These are phyloP conservation scores for Xiphias gladius DNA, from an alignment of 2,113 vertebrate species.

Conservation along the genomic window DNA sequence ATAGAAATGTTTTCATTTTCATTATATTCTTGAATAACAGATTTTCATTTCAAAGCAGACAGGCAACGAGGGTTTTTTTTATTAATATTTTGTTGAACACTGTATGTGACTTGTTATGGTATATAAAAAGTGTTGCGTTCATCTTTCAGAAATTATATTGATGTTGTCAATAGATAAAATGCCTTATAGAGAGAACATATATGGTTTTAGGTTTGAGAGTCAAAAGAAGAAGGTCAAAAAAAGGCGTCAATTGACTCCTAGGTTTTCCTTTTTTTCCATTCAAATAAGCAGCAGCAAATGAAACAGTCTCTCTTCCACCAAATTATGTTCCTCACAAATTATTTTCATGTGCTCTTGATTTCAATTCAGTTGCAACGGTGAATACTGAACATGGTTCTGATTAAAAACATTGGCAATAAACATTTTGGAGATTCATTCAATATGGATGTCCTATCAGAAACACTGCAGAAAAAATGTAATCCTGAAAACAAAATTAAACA, in stretches of 20 bases:
- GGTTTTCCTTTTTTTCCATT: not conserved
- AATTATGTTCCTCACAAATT: not conserved
- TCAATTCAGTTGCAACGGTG: not conserved
- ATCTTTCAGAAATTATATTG: not conserved
- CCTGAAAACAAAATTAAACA: not conserved
- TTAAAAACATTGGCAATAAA: conserved; percentile 4
- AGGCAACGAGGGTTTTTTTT: not conserved
- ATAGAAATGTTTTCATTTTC: not conserved
- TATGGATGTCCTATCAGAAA: conserved; percentile 7
- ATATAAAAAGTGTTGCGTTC: not conserved
- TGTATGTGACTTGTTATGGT: not conserved
- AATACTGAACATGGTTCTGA: not conserved
- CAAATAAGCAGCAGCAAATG: not conserved
- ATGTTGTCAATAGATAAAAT: not conserved
- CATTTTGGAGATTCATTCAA: not conserved
- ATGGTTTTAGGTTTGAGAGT: no score
- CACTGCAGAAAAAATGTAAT: not conserved
- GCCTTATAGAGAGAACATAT: not conserved
- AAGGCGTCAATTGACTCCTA: not conserved
- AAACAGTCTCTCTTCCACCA: not conserved
- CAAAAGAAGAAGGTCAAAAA: no score
- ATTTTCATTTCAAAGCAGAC: not conserved
- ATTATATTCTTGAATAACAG: not conserved
- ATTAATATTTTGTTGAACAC: not conserved
- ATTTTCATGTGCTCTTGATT: not conserved